phyloP scores from a whole-genome alignment of 2,888 invertebrate genomes.

The Gortyna flavago region DNA sequence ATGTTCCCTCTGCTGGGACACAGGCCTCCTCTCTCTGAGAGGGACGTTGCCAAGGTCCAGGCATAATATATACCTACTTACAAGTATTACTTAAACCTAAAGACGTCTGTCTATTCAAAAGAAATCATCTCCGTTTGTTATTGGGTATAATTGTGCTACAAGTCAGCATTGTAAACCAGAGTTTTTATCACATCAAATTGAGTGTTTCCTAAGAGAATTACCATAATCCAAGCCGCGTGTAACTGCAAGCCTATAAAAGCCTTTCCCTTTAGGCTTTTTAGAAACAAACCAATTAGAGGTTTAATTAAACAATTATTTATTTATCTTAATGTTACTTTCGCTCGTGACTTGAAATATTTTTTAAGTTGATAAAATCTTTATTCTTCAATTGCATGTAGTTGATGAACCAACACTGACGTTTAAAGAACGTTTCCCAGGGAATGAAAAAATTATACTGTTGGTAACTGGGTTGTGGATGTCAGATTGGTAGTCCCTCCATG shows the following conservation, averaged over 20 bases:
- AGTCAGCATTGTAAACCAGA: background rate
- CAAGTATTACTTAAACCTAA: too few species aligned
- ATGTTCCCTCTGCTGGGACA: too few species aligned
- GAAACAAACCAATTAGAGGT: conserved; percentile 17
- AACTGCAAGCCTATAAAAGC: conserved; percentile 1
- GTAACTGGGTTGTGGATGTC: background rate
- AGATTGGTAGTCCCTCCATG: too few species aligned
- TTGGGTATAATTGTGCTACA: background rate
- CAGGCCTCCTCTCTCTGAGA: too few species aligned
- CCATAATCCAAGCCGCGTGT: background rate
- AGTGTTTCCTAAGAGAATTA: background rate
- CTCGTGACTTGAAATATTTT: background rate
- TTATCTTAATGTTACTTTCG: conserved; percentile 18
- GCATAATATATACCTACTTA: too few species aligned
- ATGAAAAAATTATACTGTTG: background rate
- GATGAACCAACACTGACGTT: background rate
- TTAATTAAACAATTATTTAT: conserved; percentile 24
- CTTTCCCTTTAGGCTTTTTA: conserved; percentile 23
- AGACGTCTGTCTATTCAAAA: background rate
- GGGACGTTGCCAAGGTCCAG: background rate
- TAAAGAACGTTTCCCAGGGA: background rate
- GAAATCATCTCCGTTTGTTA: background rate
- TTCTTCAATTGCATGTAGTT: background rate
- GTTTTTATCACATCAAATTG: conserved; percentile 5
- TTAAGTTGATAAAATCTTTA: background rate